These are phyloP conservation scores for Ferrisia virgata DNA, from an alignment of 2,888 invertebrate species.

Conservation along the genomic window DNA sequence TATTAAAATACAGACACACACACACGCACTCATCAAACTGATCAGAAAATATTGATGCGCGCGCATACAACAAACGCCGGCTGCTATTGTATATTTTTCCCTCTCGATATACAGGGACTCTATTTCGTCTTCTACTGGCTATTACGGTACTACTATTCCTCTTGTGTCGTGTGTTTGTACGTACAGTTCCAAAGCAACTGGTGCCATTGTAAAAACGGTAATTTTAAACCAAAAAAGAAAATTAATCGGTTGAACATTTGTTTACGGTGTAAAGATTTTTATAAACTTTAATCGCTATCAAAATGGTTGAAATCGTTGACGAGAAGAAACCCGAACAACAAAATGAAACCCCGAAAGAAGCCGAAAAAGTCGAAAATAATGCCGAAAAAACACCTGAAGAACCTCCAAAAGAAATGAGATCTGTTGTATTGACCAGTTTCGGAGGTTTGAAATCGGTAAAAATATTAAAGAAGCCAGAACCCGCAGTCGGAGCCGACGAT, in stretches of 20 bases:
- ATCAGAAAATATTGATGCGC: too few relatives aligned
- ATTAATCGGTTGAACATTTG: background rate
- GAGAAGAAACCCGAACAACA: conserved; percentile 52
- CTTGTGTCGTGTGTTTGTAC: conserved; percentile 30
- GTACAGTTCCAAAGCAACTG: conserved; percentile 40
- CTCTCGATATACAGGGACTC: background rate
- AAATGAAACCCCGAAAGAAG: conserved; percentile 49
- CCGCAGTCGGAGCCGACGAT: conserved; percentile 68
- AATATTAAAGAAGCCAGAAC: conserved; percentile 76
- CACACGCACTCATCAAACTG: too few relatives aligned
- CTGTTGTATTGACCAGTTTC: conserved; percentile 78
- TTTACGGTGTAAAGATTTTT: background rate
- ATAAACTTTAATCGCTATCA: background rate
- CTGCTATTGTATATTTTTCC: background rate
- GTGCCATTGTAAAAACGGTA: conserved; percentile 17
- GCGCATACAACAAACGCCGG: background rate
- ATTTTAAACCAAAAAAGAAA: background rate
- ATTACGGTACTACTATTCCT: conserved; percentile 22
- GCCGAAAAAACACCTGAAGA: conserved; percentile 55
- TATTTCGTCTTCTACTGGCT: background rate
- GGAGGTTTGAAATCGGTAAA: conserved; percentile 83
- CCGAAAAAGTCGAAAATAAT: conserved; percentile 55
- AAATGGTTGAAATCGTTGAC: conserved; percentile 51
- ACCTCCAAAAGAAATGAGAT: conserved; percentile 78
- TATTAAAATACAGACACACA: background rate